phyloP scores from a whole-genome alignment of 2,797 vertebrate genomes.

The Merluccius polli region DNA sequence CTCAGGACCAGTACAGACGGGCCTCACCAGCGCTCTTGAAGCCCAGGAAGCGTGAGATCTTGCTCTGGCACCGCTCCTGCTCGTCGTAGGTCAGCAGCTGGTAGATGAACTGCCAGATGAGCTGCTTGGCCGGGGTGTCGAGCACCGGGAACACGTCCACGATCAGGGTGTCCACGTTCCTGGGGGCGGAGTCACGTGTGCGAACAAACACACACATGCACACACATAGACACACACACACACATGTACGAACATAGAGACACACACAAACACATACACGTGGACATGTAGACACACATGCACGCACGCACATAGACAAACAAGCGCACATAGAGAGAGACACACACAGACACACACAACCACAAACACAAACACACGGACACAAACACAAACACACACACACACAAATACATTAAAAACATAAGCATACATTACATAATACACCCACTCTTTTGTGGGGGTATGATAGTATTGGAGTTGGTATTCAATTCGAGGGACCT shows the following conservation, averaged over 20 bases:
- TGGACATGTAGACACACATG: not conserved
- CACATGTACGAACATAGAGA: not conserved
- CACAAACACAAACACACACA: not conserved
- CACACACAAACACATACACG: not conserved
- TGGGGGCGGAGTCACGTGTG: slow-evolving; percentile 59
- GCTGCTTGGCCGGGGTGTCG: slow-evolving; percentile 96
- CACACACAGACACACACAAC: not conserved
- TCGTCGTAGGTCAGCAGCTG: slow-evolving; percentile 96
- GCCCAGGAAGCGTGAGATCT: slow-evolving; percentile 93
- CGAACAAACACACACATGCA: not conserved
- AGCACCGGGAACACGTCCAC: slow-evolving; percentile 93
- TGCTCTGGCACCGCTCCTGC: slow-evolving; percentile 94
- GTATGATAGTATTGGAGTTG: not conserved
- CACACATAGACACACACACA: slow-evolving; percentile 1
- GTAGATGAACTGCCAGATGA: slow-evolving; percentile 98
- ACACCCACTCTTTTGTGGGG: not conserved
- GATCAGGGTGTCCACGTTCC: slow-evolving; percentile 96
- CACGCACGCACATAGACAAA: not conserved
- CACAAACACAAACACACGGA: slow-evolving; percentile 7
- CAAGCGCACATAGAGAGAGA: not conserved
- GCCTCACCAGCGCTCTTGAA: slow-evolving; percentile 65
- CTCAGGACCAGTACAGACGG: not conserved
- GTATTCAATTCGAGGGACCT: no score
- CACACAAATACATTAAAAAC: not conserved
- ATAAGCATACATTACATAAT: not conserved